Percentiles rank a stretch among this genome's conserved stretches.
Evolutionary conservation across 2,888 invertebrate genomes (phyloP).

Genomic region (Morpho helenor): DNA sequence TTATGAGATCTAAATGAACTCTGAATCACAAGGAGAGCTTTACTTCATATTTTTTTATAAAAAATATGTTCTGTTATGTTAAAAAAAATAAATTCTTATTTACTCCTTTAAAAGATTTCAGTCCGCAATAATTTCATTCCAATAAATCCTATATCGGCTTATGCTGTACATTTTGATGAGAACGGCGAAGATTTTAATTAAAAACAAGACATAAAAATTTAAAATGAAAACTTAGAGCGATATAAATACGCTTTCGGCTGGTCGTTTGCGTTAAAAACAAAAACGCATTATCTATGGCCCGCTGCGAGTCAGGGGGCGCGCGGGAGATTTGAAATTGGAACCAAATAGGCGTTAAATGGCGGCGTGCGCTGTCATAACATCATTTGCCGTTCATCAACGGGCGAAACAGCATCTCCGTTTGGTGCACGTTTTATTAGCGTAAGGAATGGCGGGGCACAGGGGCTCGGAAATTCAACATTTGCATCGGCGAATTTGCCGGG

Average conservation of each 20-base stretch:
- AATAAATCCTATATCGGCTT: slow-evolving; percentile 50
- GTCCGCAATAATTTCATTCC: slow-evolving; percentile 62
- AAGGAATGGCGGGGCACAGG: slow-evolving; percentile 76
- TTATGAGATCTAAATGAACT: too few species aligned
- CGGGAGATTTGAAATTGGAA: slow-evolving; percentile 80
- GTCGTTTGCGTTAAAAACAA: slow-evolving; percentile 43
- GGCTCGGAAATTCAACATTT: slow-evolving; percentile 73
- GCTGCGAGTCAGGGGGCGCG: slow-evolving; percentile 71
- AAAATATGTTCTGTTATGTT: too few species aligned
- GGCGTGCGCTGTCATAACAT: slow-evolving; percentile 78
- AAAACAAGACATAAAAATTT: slow-evolving; percentile 29
- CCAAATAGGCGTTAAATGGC: slow-evolving; percentile 85
- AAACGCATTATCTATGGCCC: slow-evolving; percentile 67
- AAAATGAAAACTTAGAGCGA: neutral
- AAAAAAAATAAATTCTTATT: too few species aligned
- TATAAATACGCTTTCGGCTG: neutral
- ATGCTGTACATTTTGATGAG: slow-evolving; percentile 45
- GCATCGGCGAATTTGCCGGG: slow-evolving; percentile 65
- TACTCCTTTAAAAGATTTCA: slow-evolving; percentile 47
- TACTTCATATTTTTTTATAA: slow-evolving; percentile 37
- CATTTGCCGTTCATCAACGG: slow-evolving; percentile 77
- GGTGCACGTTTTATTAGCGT: slow-evolving; percentile 78
- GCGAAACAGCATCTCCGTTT: slow-evolving; percentile 75
- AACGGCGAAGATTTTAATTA: slow-evolving; percentile 43
- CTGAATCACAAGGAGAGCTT: too few species aligned